Conservation (phyloP, 2,113 vertebrate genomes). For the Notechis scutatus region DNA sequence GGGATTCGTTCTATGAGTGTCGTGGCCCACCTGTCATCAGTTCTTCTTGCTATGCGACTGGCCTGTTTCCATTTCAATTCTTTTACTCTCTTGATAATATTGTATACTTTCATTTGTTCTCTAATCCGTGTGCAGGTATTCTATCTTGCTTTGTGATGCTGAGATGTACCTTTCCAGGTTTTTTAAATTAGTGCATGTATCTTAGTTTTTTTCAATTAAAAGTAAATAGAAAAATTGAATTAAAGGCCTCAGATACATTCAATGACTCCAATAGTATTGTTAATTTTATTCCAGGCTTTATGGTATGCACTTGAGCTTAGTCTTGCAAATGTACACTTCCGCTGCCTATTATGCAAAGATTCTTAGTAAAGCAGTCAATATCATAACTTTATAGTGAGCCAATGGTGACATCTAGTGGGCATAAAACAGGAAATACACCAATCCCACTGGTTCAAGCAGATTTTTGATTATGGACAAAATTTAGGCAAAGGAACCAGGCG, state of each 20-base stretch:
- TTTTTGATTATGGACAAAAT: not conserved
- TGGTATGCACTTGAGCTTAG: not conserved
- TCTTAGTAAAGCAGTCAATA: not conserved
- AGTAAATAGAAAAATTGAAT: not conserved
- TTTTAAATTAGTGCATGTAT: not conserved
- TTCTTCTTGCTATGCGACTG: too few species aligned
- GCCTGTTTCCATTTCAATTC: too few species aligned
- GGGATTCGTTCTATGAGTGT: too few species aligned
- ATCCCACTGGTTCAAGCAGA: too few species aligned
- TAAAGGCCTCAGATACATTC: not conserved
- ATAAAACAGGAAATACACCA: not conserved
- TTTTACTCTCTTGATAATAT: not conserved
- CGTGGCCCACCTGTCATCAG: too few species aligned
- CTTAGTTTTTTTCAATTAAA: not conserved
- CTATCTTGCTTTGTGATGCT: not conserved
- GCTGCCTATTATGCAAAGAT: not conserved
- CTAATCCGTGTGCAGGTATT: not conserved
- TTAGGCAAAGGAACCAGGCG: not conserved
- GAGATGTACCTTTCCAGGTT: not conserved
- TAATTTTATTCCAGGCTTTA: not conserved
- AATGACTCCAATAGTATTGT: not conserved
- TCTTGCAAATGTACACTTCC: not conserved
- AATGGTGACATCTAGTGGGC: not conserved
- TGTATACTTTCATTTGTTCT: not conserved
- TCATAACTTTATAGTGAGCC: not conserved